Evolutionary conservation across 1,140 invertebrate genomes (phyloP), one percentile per base, ranked within the genome.

Genomic region (Aphaenogaster rudis): DNA sequence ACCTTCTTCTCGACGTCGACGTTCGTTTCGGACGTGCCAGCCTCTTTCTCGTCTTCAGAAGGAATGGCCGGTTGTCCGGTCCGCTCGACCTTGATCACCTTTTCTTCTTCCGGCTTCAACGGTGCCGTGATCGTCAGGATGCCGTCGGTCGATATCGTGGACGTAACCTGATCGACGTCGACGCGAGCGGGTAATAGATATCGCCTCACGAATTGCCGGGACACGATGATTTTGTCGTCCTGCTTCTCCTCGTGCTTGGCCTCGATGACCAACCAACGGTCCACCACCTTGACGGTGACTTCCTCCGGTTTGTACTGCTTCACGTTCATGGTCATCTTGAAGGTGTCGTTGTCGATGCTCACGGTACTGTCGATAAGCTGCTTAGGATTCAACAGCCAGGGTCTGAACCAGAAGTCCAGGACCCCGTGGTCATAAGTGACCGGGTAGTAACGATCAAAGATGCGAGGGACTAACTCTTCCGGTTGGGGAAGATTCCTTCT

Each of bases 201-300:
- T 90, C 96, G 95, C 50, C 97, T 94, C 11, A 96, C 94, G 89
- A 98, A 98, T 88, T 97, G 97, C 21, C 97, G 95, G 0, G 97
- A 97, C 61, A 97, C 96, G 88, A 93, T 97, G 1, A 97, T 97
- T 86, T 97, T 97, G 52, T 97, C 96, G 81, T 98, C 97, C 71
- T 96, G 94, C 79, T 97, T 97, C 90, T 98, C 97, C 90, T 98
- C 97, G 85, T 98, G 97, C 90, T 97, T 98, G 4, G 97, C 97
- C 89, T 98, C 97, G 1, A 98, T 96, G 0, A 97, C 93, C 4
- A 98, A 95, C 52, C 59, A 92, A 5, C 88, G 90, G 11, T 81
- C 69, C 3, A 72, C 64, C 0, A 91, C 39, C 11, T 89, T 89
- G 39, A 90, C 77, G 3, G 1, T 61, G 11, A 90, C 52, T 5